Conservation (phyloP, 2,797 vertebrate genomes). For the Enteromius thamalakanensis region DNA sequence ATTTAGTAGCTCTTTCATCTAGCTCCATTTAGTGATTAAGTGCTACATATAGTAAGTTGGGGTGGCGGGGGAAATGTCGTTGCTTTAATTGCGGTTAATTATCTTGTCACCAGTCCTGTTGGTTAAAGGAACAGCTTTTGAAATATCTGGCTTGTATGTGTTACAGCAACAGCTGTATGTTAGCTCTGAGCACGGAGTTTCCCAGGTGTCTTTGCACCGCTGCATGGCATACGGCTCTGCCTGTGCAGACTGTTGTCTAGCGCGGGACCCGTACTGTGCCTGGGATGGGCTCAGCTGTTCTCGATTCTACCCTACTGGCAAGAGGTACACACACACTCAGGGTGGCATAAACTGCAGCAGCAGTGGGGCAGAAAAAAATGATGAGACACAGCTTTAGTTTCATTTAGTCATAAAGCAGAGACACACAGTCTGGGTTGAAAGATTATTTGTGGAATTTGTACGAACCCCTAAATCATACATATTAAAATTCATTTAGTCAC, state of each 20-base stretch:
- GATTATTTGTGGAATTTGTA: neutral
- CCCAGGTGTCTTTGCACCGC: constrained; percentile 93
- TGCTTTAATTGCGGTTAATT: constrained; percentile 61
- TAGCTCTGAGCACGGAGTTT: constrained; percentile 91
- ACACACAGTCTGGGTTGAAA: constrained; percentile 13
- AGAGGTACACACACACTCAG: constrained; percentile 78
- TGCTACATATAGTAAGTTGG: constrained; percentile 25
- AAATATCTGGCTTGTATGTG: constrained; percentile 74
- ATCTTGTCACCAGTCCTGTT: constrained; percentile 67
- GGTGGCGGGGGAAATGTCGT: neutral
- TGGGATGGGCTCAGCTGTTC: constrained; percentile 97
- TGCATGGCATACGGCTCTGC: constrained; percentile 93
- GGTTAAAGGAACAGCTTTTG: constrained; percentile 68
- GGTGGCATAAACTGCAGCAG: constrained; percentile 3
- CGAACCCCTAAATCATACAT: neutral
- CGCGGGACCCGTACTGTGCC: constrained; percentile 94
- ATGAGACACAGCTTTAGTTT: constrained; percentile 15
- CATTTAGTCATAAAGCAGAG: constrained; percentile 2
- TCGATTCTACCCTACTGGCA: constrained; percentile 93
- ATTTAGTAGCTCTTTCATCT: constrained; percentile 2
- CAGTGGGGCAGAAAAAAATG: constrained; percentile 11
- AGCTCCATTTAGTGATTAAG: neutral
- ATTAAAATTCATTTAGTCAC: neutral
- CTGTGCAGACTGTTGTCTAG: constrained; percentile 96
- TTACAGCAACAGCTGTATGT: constrained; percentile 96